phyloP scores from a whole-genome alignment of 2,888 invertebrate species.

The Melanargia galathea region DNA sequence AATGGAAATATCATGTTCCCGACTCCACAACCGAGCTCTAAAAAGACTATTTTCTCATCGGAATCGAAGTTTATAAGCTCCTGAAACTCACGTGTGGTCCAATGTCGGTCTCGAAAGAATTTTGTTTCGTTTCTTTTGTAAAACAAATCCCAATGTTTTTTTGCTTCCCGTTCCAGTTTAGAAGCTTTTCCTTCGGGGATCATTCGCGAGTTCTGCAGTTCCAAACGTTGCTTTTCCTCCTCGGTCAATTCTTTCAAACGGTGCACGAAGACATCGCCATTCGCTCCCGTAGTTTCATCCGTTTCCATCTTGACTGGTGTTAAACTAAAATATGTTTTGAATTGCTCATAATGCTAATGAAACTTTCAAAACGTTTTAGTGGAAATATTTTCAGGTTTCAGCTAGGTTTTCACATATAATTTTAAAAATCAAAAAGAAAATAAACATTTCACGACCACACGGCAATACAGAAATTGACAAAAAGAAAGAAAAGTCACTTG shows the following conservation, averaged over 20 bases:
- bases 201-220: slow-evolving; percentile 83
- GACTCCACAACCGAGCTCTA: slow-evolving; percentile 97
- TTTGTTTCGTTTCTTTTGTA: slow-evolving; percentile 96
- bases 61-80: slow-evolving; percentile 85
- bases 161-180: slow-evolving; percentile 90
- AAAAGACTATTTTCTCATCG: slow-evolving; percentile 82
- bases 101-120: slow-evolving; percentile 97
- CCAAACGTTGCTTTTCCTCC: slow-evolving; percentile 84
- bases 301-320: slow-evolving; percentile 57
- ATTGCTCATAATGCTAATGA: neutral
- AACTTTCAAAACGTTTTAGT: neutral
- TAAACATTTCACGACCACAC: neutral
- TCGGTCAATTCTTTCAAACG: slow-evolving; percentile 79
- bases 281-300: slow-evolving; percentile 55
- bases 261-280: slow-evolving; percentile 62
- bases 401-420: neutral
- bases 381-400: slow-evolving; percentile 1
- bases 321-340: neutral
- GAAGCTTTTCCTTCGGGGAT: slow-evolving; percentile 87
- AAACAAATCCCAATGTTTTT: slow-evolving; percentile 97
- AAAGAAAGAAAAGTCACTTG: too few relatives aligned
- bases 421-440: neutral
- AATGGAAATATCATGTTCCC: slow-evolving; percentile 98
- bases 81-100: slow-evolving; percentile 97
- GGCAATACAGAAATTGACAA: too few relatives aligned